Base-by-base conservation (phyloP, 92 coral and sea anemone genomes). In the Phymanthus crucifer region DNA sequence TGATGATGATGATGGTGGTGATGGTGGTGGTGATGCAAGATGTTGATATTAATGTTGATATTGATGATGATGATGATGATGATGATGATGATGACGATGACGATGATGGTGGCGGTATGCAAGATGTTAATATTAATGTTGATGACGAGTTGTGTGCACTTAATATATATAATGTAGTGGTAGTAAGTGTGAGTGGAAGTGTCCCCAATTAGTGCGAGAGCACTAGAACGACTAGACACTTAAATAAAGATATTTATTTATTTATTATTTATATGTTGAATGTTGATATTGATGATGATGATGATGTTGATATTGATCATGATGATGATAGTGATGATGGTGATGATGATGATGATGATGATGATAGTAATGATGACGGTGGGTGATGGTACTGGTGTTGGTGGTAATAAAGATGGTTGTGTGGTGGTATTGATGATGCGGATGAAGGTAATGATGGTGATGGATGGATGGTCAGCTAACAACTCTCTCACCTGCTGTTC, bases 401-500 rank as follows among this genome's bases (percentile, higher is more conserved):
- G 13, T 2, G 14, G 56, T 5, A 5, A 47, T 37, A 48, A 13
- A 4, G 56, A 48, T 11, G 16, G 13, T 48, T 17, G n/a, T 2
- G 13, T 48, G n/a, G 32, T 67, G 38, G 9, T 32, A 8, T 4
- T 27, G 38, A 11, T 27, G 71, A 21, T 27, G 23, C 32, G 68
- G 32, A 66, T 66, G 71, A 33, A 8, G 32, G n/a, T 70, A 46
- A 70, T 35, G 77, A 26, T 29, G 29, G 18, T n/a, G 36, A 13
- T 23, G n/a, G 35, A 37, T 7, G 16, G 54, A 71, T 37, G 43
- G 26, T 3, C 12, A 1, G n/a, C n/a, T n/a, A 66, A 14, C 48
- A 27, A 33, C 72, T 4, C 46, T 37, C 27, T 47, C 54, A 91
- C 95, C 95, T 88, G 88, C 47, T 85, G 87, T 69, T 91, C 92